Evolutionary conservation across 2,113 vertebrate species (phyloP).

Genomic region (Hipposideros armiger): DNA sequence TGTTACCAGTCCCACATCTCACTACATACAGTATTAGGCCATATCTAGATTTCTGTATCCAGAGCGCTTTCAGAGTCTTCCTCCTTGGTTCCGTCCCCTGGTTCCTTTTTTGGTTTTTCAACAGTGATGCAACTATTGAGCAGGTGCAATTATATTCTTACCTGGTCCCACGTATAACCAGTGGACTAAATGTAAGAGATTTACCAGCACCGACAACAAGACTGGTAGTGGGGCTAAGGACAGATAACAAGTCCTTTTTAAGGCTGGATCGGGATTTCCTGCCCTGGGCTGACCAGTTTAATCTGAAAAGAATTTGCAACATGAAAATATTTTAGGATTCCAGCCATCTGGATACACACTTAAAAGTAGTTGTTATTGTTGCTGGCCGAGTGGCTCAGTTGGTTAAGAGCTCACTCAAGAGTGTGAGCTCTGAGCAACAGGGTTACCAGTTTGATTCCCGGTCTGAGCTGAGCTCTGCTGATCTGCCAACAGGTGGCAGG

Average conservation of each 20-base stretch:
- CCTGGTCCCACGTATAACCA: neutral
- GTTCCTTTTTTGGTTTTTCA: neutral
- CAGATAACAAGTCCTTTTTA: neutral
- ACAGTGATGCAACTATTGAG: neutral
- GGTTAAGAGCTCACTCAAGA: no score
- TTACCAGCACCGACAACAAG: neutral
- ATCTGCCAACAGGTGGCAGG: no score
- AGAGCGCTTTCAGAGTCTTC: neutral
- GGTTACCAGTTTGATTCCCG: no score
- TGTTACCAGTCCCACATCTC: neutral
- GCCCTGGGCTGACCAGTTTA: neutral
- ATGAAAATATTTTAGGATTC: constrained; percentile 11
- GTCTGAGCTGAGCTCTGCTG: no score
- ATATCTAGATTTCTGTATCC: neutral
- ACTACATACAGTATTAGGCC: neutral
- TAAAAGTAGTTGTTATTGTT: neutral
- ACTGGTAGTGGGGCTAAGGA: neutral
- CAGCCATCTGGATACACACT: neutral
- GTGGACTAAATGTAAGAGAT: neutral
- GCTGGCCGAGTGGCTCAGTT: no score
- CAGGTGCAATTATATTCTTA: neutral
- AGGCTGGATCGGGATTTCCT: neutral
- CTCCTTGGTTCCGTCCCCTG: neutral
- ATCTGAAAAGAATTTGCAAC: neutral
- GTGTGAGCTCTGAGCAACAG: no score